Evolutionary conservation across 92 coral and sea anemone genomes (phyloP).

Genomic region (Zoanthus sansibaricus): DNA sequence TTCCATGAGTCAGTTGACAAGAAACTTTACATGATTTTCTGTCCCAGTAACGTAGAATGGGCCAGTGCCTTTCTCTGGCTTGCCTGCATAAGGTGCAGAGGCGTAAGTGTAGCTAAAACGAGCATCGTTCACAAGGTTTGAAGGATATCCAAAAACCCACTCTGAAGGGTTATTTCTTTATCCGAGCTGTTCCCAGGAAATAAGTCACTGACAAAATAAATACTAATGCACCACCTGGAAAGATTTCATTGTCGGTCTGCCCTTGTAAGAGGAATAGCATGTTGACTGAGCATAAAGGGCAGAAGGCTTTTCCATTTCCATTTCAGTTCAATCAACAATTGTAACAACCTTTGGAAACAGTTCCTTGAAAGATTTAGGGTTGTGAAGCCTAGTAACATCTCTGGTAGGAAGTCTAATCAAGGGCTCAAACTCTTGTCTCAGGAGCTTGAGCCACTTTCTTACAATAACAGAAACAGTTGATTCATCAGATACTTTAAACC

Average conservation of each 20-base stretch:
- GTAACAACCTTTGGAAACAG: constrained; percentile 50
- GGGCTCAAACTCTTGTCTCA: constrained; percentile 58
- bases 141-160: constrained; percentile 36
- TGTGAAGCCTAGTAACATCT: constrained; percentile 42
- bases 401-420: constrained; percentile 46
- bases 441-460: constrained; percentile 56
- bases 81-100: too few relatives aligned
- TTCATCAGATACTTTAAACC: constrained; percentile 51
- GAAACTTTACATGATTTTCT: too few relatives aligned
- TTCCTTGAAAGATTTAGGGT: constrained; percentile 47
- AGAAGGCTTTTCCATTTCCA: constrained; percentile 58
- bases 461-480: constrained; percentile 48
- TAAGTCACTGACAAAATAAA: constrained; percentile 55
- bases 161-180: constrained; percentile 52
- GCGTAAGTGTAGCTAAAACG: too few relatives aligned
- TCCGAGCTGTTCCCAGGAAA: constrained; percentile 61
- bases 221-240: constrained; percentile 55
- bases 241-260: constrained; percentile 56
- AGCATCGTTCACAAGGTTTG: constrained; percentile 37
- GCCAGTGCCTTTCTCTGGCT: too few relatives aligned
- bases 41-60: too few relatives aligned
- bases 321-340: constrained; percentile 24
- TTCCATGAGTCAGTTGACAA: too few relatives aligned
- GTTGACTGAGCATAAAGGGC: constrained; percentile 44
- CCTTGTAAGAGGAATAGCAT: constrained; percentile 55